Percentiles rank a stretch among this genome's conserved stretches.
These are phyloP conservation scores for Lepilemur septentrionalis DNA, from an alignment of 2,797 vertebrate species.

Conservation along the genomic window DNA sequence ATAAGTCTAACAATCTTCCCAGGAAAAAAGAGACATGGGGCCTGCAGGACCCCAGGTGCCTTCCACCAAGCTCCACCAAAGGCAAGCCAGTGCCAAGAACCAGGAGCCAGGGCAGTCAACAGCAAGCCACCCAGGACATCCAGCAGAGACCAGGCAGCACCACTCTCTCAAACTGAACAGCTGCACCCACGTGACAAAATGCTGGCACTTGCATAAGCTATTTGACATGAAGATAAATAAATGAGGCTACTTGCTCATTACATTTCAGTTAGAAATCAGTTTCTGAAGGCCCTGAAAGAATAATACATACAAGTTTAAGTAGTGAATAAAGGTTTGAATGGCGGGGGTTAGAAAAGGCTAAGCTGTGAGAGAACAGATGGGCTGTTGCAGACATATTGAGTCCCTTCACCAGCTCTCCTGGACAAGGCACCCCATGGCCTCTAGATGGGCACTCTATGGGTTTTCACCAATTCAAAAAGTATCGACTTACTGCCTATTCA, in stretches of 20 bases:
- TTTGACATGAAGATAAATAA: background rate
- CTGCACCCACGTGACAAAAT: background rate
- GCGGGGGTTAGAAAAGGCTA: background rate
- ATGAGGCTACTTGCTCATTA: background rate
- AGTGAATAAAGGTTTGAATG: background rate
- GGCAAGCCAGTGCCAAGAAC: background rate
- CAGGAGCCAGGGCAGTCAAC: background rate
- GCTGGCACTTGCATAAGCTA: background rate
- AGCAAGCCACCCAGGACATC: background rate
- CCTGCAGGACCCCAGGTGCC: background rate
- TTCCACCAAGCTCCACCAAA: background rate
- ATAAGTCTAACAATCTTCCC: background rate
- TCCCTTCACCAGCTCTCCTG: background rate
- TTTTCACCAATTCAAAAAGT: background rate
- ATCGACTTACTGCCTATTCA: background rate
- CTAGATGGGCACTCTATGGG: background rate
- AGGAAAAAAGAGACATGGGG: background rate
- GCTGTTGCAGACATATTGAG: background rate
- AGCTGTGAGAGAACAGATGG: background rate
- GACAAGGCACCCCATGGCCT: background rate
- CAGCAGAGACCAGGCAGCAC: background rate
- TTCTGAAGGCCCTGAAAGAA: background rate
- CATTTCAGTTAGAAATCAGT: background rate
- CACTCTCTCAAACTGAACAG: background rate
- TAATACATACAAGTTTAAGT: background rate